Evolutionary conservation across 2,797 vertebrate genomes (phyloP), one percentile per base, ranked within the genome.

Genomic region (Catamblyrhynchus diadema): DNA sequence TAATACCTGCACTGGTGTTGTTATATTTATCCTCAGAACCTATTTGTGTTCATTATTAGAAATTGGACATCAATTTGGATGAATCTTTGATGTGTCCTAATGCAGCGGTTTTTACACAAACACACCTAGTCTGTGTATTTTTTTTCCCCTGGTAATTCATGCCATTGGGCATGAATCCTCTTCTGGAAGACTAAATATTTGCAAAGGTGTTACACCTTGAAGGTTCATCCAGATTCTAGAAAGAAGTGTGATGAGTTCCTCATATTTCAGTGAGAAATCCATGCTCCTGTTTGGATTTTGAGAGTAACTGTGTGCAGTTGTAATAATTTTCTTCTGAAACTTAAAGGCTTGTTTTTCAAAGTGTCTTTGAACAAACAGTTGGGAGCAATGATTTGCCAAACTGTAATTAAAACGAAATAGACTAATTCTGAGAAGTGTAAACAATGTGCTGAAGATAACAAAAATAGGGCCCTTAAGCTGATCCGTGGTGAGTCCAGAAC

Each of bases 341-440:
- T 89, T 91, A 39, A 67, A 73, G 60, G 39, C 65, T 93, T 93
- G 65, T 95, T 95, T 96, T 95, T 91, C 44, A 45, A 73, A 88
- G 65, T 16, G 41, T 86, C 73, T 92, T 93, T 81, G 95, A 92
- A 65, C 41, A 92, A 94, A 92, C 84, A 92, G 88, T 95, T 94
- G 92, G 88, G 88, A 93, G 90, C 79, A 83, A 54, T 72, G 88
- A 83, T 87, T 95, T 96, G 95, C 92, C 94, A 97, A 94, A 95
- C 69, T 94, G 79, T 83, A 95, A 94, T 97, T 96, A 93, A 91
- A 95, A 94, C 84, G 86, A 96, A 97, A 81, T 72, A 95, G 92
- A 44, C 61, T 94, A 27, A 72, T 94, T 95, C 42, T 48, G 61
- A 65, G 74, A 85, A 96, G 72, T 14, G 61, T 94, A 95, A 96